Percentiles rank a stretch among this genome's conserved stretches.
Evolutionary conservation across 2,888 invertebrate genomes (phyloP).

Genomic region (Drosophila picticornis): DNA sequence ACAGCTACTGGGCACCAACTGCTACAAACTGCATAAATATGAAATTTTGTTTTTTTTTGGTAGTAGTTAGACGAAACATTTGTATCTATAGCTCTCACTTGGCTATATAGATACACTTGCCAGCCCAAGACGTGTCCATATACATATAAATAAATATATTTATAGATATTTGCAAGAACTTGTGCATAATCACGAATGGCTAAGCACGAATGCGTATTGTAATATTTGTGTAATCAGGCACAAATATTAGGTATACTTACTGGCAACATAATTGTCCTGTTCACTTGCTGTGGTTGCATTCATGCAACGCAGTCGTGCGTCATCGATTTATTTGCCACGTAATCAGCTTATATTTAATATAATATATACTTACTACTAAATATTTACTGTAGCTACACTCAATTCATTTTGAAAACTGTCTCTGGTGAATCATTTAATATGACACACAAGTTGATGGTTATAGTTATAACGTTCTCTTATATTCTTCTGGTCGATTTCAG

Average conservation of each 20-base stretch:
- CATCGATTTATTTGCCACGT: not conserved
- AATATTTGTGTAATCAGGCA: conserved; percentile 29
- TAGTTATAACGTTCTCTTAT: conserved; percentile 27
- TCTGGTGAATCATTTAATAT: conserved; percentile 8
- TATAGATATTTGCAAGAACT: conserved; percentile 10
- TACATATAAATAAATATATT: not conserved
- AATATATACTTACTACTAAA: not conserved
- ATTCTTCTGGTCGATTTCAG: conserved; percentile 67
- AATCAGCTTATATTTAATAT: not conserved
- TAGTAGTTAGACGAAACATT: conserved; percentile 40
- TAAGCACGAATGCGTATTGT: conserved; percentile 27
- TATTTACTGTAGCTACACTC: not conserved
- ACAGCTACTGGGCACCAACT: conserved; percentile 50
- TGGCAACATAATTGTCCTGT: not conserved
- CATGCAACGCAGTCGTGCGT: conserved; percentile 10
- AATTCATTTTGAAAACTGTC: conserved; percentile 3
- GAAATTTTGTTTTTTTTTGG: conserved; percentile 35
- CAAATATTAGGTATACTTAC: conserved; percentile 24
- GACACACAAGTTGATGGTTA: conserved; percentile 19
- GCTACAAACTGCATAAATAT: conserved; percentile 77
- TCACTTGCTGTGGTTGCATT: not conserved
- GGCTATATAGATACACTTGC: conserved; percentile 1
- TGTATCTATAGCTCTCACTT: conserved; percentile 36
- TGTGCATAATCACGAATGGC: conserved; percentile 14
- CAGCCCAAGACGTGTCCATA: not conserved